phyloP scores from a whole-genome alignment of 2,113 vertebrate genomes.

The Pygoscelis adeliae region DNA sequence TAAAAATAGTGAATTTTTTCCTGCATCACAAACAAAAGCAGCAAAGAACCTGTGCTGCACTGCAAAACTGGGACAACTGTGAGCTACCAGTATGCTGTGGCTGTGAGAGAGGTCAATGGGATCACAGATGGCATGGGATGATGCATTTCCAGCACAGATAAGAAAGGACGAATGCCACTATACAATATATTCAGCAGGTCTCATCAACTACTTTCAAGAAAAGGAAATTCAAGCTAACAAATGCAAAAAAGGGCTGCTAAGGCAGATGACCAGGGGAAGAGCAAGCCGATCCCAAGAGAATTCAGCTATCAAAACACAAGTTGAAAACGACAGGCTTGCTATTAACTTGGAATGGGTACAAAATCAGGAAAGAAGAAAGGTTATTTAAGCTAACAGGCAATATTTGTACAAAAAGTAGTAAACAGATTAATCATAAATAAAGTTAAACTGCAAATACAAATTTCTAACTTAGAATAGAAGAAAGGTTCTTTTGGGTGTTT shows the following conservation, averaged over 20 bases:
- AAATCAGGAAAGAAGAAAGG: background rate
- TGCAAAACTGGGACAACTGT: rapidly evolving
- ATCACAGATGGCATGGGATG: background rate
- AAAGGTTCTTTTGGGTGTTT: background rate
- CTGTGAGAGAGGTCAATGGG: background rate
- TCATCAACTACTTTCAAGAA: no score
- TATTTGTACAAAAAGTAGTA: background rate
- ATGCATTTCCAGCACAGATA: background rate
- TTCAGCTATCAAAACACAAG: rapidly evolving
- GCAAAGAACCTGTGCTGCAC: no score
- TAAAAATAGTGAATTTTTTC: background rate
- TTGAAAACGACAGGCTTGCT: rapidly evolving
- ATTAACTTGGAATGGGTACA: background rate
- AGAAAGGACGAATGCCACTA: background rate
- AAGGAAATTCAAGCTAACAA: no score
- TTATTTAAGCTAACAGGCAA: background rate
- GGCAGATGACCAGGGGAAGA: background rate
- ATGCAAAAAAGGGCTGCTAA: no score
- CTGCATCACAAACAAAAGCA: background rate
- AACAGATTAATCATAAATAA: background rate
- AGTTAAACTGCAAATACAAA: background rate
- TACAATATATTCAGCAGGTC: rapidly evolving
- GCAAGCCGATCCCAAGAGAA: background rate
- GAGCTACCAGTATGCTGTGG: background rate
- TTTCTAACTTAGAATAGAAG: background rate